These are phyloP conservation scores for Mustela lutreola DNA, from an alignment of 2,113 vertebrate species.

Conservation along the genomic window DNA sequence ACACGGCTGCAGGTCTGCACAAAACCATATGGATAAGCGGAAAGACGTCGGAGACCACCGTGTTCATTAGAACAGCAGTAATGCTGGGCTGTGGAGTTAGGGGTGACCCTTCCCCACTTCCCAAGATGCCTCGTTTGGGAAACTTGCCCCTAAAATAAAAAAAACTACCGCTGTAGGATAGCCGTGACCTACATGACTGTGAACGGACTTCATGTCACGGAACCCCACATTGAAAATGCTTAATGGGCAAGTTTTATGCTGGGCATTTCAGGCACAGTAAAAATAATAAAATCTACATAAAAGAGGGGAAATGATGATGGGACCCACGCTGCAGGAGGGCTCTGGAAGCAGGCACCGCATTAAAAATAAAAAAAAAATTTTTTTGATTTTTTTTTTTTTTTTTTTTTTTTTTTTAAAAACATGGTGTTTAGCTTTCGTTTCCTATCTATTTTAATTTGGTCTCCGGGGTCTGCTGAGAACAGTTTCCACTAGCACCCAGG, in stretches of 20 bases:
- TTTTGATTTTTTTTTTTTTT: not conserved
- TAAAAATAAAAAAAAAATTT: conserved; percentile 52
- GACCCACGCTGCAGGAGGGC: not conserved
- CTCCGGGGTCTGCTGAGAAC: conserved; percentile 57
- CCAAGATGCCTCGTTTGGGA: not conserved
- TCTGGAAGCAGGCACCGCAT: not conserved
- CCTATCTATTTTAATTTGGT: conserved; percentile 76
- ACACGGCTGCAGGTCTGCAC: not conserved
- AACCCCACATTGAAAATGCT: not conserved
- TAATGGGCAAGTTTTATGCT: not conserved
- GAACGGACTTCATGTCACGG: not conserved
- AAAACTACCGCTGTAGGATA: not conserved
- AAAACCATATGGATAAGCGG: not conserved
- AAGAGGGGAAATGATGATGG: not conserved
- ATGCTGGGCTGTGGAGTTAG: not conserved
- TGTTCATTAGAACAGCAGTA: not conserved
- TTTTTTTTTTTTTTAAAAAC: not conserved
- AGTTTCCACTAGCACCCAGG: conserved; percentile 50
- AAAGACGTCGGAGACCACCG: not conserved
- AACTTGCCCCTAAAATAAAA: not conserved
- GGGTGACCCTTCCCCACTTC: not conserved
- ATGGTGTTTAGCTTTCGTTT: conserved; percentile 45
- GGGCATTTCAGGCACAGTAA: not conserved
- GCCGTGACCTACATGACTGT: not conserved
- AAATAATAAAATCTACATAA: not conserved